Percentiles rank a stretch among this genome's conserved stretches.
These are phyloP conservation scores for Scomberomorus guttatus DNA, from an alignment of 2,797 vertebrate genomes.

Conservation along the genomic window DNA sequence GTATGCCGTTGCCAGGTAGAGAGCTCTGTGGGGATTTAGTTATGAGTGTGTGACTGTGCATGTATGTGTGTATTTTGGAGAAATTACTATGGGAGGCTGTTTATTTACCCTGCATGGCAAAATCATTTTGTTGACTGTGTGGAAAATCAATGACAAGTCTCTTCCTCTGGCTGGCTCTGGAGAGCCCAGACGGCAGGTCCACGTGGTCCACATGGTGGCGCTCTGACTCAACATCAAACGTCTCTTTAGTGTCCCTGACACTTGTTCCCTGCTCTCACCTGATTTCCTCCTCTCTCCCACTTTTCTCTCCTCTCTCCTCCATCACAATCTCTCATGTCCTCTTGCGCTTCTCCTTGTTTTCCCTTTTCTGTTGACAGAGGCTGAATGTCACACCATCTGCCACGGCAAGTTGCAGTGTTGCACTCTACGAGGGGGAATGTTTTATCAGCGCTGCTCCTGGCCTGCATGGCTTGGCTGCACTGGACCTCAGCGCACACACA, in stretches of 20 bases:
- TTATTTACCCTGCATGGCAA: conserved; percentile 74
- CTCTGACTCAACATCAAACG: conserved; percentile 73
- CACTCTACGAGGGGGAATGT: conserved; percentile 47
- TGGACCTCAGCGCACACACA: conserved; percentile 16
- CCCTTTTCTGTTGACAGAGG: conserved; percentile 74
- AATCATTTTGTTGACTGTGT: conserved; percentile 78
- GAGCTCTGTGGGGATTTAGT: conserved; percentile 64
- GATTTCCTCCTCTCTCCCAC: conserved; percentile 56
- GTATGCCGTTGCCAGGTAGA: conserved; percentile 71
- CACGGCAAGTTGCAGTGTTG: conserved; percentile 67
- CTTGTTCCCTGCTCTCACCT: conserved; percentile 72
- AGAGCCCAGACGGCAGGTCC: conserved; percentile 7
- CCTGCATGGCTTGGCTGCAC: conserved; percentile 13
- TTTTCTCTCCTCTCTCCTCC: conserved; percentile 45
- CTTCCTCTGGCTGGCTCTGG: conserved; percentile 49
- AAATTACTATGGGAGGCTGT: conserved; percentile 68
- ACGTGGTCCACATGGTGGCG: conserved; percentile 81
- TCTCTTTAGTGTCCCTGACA: conserved; percentile 40
- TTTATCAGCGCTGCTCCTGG: conserved; percentile 66
- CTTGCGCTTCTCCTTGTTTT: conserved; percentile 59
- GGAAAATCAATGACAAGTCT: conserved; percentile 78
- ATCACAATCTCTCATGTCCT: conserved; percentile 62
- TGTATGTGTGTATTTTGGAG: conserved; percentile 65
- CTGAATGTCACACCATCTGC: conserved; percentile 83
- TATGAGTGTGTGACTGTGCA: conserved; percentile 49